Conservation (phyloP, 2,888 invertebrate genomes). For the Eilema caniola region DNA sequence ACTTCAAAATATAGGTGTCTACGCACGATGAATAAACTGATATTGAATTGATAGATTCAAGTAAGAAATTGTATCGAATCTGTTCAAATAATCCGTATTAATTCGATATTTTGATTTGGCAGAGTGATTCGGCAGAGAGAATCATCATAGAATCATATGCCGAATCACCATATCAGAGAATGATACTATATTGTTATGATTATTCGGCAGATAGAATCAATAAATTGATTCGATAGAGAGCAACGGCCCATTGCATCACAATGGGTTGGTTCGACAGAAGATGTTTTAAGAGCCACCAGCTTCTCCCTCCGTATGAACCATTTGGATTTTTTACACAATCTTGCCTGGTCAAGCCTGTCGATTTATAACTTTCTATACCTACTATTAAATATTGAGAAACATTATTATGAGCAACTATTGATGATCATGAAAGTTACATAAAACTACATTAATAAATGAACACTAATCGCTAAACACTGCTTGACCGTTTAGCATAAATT, state of each 20-base stretch:
- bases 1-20: neutral
- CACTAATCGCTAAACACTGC: slow-evolving; percentile 11
- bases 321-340: no score
- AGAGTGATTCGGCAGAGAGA: neutral
- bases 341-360: no score
- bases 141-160: no score
- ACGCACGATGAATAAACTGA: neutral
- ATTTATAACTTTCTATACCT: neutral
- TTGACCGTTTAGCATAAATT: slow-evolving; percentile 11
- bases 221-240: no score
- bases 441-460: neutral
- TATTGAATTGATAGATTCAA: neutral
- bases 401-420: neutral
- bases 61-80: neutral
- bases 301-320: no score
- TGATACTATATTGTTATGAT: no score
- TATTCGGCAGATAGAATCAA: neutral
- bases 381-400: neutral
- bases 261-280: neutral
- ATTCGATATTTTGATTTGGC: no score
- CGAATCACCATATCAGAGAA: no score
- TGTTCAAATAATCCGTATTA: no score
- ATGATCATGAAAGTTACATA: neutral
- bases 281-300: neutral
- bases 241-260: no score